Conservation (phyloP, 2,888 invertebrate species). For the Syrista parreyssii region DNA sequence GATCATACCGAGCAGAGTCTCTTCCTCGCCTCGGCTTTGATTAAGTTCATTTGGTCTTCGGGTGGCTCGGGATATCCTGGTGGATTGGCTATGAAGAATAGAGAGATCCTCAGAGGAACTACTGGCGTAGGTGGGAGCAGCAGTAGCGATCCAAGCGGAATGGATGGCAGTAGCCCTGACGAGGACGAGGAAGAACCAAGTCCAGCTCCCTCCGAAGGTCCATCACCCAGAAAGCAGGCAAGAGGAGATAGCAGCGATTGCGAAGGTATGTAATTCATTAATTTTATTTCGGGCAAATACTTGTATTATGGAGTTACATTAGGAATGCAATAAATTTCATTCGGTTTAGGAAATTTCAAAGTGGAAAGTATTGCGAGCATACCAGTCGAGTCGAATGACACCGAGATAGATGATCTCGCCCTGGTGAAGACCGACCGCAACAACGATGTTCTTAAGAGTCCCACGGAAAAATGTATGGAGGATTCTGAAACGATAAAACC, state of each 20-base stretch:
- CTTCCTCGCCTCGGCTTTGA: constrained; percentile 88
- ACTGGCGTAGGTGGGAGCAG: constrained; percentile 59
- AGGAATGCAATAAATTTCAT: background rate
- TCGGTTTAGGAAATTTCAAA: constrained; percentile 65
- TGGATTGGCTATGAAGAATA: constrained; percentile 50
- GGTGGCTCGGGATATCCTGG: constrained; percentile 67
- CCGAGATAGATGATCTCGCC: constrained; percentile 62
- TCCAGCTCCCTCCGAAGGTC: constrained; percentile 66
- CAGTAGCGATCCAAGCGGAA: constrained; percentile 60
- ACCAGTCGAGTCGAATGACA: constrained; percentile 64
- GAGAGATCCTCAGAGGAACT: constrained; percentile 50
- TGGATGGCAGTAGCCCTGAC: constrained; percentile 58
- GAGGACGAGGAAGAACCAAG: constrained; percentile 62
- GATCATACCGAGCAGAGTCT: constrained; percentile 94
- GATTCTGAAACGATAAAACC: constrained; percentile 26
- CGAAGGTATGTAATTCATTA: constrained; percentile 44
- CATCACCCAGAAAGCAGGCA: constrained; percentile 74
- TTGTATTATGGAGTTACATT: background rate
- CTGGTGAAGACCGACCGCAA: constrained; percentile 33
- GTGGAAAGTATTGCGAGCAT: constrained; percentile 70
- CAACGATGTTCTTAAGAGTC: constrained; percentile 27
- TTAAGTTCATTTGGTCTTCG: constrained; percentile 92
- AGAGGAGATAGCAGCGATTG: constrained; percentile 63
- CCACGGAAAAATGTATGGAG: constrained; percentile 25
- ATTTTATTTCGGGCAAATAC: background rate